phyloP scores from a whole-genome alignment of 2,797 vertebrate species.

The Poeciliopsis gracilis region DNA sequence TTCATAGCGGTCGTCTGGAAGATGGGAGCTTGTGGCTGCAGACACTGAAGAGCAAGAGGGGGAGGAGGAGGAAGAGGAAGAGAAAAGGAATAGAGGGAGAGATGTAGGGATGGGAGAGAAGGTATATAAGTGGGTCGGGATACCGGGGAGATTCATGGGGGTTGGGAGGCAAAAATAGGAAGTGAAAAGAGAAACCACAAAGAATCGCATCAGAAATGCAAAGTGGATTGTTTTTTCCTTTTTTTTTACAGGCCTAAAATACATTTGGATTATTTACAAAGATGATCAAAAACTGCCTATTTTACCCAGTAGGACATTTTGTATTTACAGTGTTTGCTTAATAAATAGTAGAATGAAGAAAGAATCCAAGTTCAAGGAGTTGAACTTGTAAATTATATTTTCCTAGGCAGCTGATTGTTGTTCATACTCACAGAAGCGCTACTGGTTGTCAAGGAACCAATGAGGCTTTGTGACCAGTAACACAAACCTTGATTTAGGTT shows the following conservation, averaged over 20 bases:
- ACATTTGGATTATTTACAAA: not conserved
- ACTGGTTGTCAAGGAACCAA: conserved; percentile 43
- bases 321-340: not conserved
- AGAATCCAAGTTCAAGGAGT: conserved; percentile 11
- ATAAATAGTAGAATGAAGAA: not conserved
- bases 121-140: conserved; percentile 69
- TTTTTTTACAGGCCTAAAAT: conserved; percentile 3
- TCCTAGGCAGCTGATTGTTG: conserved; percentile 28
- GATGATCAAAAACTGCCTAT: not conserved
- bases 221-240: not conserved
- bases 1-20: conserved; percentile 76
- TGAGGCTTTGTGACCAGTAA: conserved; percentile 23
- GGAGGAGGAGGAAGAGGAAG: conserved; percentile 36
- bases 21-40: conserved; percentile 60
- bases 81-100: conserved; percentile 32
- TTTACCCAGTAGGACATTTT: conserved; percentile 1
- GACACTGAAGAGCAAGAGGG: conserved; percentile 44
- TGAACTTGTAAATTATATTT: not conserved
- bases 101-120: conserved; percentile 44
- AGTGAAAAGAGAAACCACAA: conserved; percentile 49
- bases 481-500: conserved; percentile 28
- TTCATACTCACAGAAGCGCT: conserved; percentile 23
- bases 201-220: conserved; percentile 28
- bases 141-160: conserved; percentile 62
- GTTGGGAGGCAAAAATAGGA: conserved; percentile 52